These are phyloP conservation scores for Morelia viridis DNA, from an alignment of 2,797 vertebrate genomes.

Conservation along the genomic window DNA sequence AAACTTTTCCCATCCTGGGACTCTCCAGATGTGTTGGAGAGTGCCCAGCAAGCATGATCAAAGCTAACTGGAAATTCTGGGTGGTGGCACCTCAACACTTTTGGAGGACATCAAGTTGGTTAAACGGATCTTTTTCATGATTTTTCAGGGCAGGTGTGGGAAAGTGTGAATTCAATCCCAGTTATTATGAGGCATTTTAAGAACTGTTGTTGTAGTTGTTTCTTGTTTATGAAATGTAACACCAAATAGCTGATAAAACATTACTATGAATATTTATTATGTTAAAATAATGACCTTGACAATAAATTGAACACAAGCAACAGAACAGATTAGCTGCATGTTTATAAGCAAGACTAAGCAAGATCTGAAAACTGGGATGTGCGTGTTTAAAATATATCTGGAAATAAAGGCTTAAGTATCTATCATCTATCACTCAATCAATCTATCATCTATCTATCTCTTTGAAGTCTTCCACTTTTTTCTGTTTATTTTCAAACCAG, in stretches of 20 bases:
- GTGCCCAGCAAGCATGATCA: not conserved
- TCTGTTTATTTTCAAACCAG: not conserved
- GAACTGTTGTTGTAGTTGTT: not conserved
- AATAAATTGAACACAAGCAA: not conserved
- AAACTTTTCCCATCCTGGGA: not conserved
- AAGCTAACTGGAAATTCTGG: not conserved
- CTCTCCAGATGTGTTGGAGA: not conserved
- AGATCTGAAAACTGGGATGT: not conserved
- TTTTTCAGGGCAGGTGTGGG: not conserved
- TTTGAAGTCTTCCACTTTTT: not conserved
- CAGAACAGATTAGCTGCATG: not conserved
- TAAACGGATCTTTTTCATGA: not conserved
- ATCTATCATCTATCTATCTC: too few relatives aligned
- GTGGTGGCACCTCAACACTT: not conserved
- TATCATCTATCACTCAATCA: too few relatives aligned
- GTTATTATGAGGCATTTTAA: not conserved
- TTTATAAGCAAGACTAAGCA: not conserved
- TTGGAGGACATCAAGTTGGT: not conserved
- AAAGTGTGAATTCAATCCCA: not conserved
- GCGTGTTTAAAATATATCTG: not conserved
- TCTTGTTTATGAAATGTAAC: not conserved
- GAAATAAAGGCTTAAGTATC: too few relatives aligned
- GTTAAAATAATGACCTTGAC: slow-evolving; percentile 8
- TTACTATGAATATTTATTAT: not conserved
- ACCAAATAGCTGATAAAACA: not conserved